Conservation (phyloP, 1,140 invertebrate species). For the Harlomillsia oculata region DNA sequence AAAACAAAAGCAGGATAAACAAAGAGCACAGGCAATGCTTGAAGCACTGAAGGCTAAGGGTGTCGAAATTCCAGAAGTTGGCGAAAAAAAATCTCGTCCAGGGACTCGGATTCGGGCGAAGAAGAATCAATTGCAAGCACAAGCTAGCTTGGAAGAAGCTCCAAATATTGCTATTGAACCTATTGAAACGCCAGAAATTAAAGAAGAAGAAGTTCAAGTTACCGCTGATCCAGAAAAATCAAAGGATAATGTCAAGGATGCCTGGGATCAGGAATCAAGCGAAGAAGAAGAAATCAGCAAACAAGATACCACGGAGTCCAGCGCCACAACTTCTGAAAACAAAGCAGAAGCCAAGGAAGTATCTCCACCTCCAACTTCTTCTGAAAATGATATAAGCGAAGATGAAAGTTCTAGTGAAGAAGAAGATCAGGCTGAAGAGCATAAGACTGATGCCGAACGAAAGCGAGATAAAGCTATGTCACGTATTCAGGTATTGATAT, state of each 20-base stretch:
- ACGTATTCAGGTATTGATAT: slow-evolving; percentile 51
- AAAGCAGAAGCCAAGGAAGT: neutral
- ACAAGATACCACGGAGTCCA: neutral
- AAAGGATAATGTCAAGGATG: slow-evolving; percentile 54
- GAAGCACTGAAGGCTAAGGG: slow-evolving; percentile 79
- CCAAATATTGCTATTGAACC: slow-evolving; percentile 28
- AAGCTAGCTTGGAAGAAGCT: slow-evolving; percentile 42
- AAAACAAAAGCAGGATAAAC: slow-evolving; percentile 82
- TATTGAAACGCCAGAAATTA: slow-evolving; percentile 42
- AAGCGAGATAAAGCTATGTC: slow-evolving; percentile 53
- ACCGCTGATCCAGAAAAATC: slow-evolving; percentile 37
- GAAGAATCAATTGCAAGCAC: slow-evolving; percentile 57
- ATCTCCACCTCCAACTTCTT: neutral
- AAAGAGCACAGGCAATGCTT: slow-evolving; percentile 74
- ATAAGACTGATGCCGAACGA: slow-evolving; percentile 53
- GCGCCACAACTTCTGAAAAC: neutral
- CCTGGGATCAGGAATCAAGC: slow-evolving; percentile 67
- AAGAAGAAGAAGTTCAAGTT: slow-evolving; percentile 42
- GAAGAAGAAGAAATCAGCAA: slow-evolving; percentile 28
- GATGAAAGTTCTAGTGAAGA: slow-evolving; percentile 22
- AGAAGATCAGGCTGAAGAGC: slow-evolving; percentile 50
- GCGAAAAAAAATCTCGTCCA: slow-evolving; percentile 54
- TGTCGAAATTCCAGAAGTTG: slow-evolving; percentile 54
- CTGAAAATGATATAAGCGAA: slow-evolving; percentile 22
- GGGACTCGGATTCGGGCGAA: slow-evolving; percentile 63